Evolutionary conservation across 2,113 vertebrate species (phyloP).

Genomic region (Myotis yumanensis): DNA sequence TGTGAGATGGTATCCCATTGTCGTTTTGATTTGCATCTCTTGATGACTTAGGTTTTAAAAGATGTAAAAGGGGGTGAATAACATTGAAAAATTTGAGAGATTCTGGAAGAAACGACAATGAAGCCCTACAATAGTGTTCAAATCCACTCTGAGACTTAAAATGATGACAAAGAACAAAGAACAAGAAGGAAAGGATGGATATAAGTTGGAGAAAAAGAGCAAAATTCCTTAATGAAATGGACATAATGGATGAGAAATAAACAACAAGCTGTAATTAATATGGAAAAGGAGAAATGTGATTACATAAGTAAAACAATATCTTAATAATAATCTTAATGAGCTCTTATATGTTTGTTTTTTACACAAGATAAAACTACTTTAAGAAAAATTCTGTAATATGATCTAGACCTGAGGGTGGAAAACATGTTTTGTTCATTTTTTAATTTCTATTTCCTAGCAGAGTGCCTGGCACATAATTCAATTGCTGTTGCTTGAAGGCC

Average conservation of each 20-base stretch:
- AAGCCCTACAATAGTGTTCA: not conserved
- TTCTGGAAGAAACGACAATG: not conserved
- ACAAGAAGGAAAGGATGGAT: not conserved
- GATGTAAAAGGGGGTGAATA: not conserved
- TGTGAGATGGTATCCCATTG: too few relatives aligned
- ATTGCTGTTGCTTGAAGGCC: conserved; percentile 35
- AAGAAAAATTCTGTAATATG: conserved; percentile 42
- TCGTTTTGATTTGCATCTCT: too few relatives aligned
- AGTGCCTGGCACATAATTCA: conserved; percentile 53
- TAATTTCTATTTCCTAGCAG: conserved; percentile 20
- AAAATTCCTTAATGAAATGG: conserved; percentile 18
- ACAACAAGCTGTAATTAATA: conserved; percentile 48
- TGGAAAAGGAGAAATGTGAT: conserved; percentile 5
- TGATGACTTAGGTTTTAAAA: not conserved
- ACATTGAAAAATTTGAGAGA: not conserved
- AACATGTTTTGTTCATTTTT: conserved; percentile 44
- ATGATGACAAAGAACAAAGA: not conserved
- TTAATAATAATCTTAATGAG: conserved; percentile 60
- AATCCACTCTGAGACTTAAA: not conserved
- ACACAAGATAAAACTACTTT: conserved; percentile 2
- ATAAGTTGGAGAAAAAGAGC: not conserved
- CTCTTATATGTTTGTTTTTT: conserved; percentile 26
- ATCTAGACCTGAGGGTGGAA: conserved; percentile 32
- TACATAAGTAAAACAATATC: conserved; percentile 37
- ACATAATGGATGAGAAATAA: conserved; percentile 5